phyloP scores from a whole-genome alignment of 2,888 invertebrate species.

The Drosophila buzzatii region DNA sequence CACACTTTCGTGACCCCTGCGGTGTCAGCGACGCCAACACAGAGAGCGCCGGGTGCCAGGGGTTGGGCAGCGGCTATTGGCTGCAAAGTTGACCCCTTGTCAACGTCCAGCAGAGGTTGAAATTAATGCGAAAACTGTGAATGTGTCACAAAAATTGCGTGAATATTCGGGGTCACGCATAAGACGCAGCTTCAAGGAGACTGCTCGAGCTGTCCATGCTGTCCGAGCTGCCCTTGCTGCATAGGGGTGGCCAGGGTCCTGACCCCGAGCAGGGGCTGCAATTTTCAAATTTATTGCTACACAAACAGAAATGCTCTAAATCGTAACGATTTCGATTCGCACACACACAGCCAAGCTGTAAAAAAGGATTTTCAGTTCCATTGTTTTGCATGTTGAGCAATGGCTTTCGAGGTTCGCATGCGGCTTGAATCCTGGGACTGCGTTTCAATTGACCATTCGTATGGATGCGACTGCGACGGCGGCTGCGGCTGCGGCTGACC shows the following conservation, averaged over 20 bases:
- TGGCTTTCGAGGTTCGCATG: constrained; percentile 38
- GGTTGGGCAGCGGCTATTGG: constrained; percentile 65
- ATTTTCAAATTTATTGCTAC: constrained; percentile 69
- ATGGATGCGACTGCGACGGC: constrained; percentile 16
- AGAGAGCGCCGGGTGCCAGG: constrained; percentile 30
- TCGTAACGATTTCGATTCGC: constrained; percentile 48
- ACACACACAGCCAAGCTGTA: constrained; percentile 11
- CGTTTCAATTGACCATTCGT: constrained; percentile 69
- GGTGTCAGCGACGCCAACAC: constrained; percentile 65
- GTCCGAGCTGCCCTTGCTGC: constrained; percentile 21
- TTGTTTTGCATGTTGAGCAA: constrained; percentile 78
- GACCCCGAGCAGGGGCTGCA: constrained; percentile 34
- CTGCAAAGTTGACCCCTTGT: constrained; percentile 73
- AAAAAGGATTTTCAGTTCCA: constrained; percentile 56
- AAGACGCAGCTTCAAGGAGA: constrained; percentile 71
- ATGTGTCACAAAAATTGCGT: constrained; percentile 77
- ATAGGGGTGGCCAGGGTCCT: constrained; percentile 55
- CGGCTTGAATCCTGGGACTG: constrained; percentile 22
- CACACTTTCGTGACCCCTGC: constrained; percentile 80
- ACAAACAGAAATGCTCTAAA: constrained; percentile 63
- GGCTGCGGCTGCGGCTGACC: constrained; percentile 36
- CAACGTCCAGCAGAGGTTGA: constrained; percentile 71
- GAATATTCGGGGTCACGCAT: constrained; percentile 77
- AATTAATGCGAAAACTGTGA: constrained; percentile 79
- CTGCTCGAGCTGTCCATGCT: constrained; percentile 21